A percentile compares a stretch with the other conserved stretches of the same genome.
phyloP scores from a whole-genome alignment of 2,113 vertebrate genomes.

The Amphiprion ocellaris region DNA sequence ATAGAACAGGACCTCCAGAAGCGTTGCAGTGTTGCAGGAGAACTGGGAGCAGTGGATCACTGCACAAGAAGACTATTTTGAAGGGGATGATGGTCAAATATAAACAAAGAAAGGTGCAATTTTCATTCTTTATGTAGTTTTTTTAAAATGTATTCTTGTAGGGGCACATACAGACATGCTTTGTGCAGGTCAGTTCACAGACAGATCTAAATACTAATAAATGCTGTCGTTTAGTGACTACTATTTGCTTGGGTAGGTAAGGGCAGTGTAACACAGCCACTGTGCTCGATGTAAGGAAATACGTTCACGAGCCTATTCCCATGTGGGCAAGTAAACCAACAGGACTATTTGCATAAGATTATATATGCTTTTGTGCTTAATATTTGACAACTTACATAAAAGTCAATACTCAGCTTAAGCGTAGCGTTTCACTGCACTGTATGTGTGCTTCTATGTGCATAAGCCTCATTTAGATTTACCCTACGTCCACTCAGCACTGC shows the following conservation, averaged over 20 bases:
- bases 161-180: no score
- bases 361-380: slow-evolving; percentile 15
- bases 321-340: slow-evolving; percentile 9
- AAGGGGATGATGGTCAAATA: no score
- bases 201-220: neutral
- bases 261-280: neutral
- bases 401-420: slow-evolving; percentile 4
- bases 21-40: no score
- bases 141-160: no score
- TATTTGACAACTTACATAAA: slow-evolving; percentile 26
- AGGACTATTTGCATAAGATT: slow-evolving; percentile 30
- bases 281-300: neutral
- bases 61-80: no score
- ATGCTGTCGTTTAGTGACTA: neutral
- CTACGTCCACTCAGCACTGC: slow-evolving; percentile 27
- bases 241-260: neutral
- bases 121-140: no score
- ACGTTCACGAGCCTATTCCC: slow-evolving; percentile 19
- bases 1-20: no score
- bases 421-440: slow-evolving; percentile 3
- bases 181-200: no score
- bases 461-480: slow-evolving; percentile 44
- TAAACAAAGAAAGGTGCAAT: no score
- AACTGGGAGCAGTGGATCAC: no score
- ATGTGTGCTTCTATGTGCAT: slow-evolving; percentile 22